A percentile compares a stretch with the other conserved stretches of the same genome.
Evolutionary conservation across 2,888 invertebrate species (phyloP).

Genomic region (Polymixis flavicincta): DNA sequence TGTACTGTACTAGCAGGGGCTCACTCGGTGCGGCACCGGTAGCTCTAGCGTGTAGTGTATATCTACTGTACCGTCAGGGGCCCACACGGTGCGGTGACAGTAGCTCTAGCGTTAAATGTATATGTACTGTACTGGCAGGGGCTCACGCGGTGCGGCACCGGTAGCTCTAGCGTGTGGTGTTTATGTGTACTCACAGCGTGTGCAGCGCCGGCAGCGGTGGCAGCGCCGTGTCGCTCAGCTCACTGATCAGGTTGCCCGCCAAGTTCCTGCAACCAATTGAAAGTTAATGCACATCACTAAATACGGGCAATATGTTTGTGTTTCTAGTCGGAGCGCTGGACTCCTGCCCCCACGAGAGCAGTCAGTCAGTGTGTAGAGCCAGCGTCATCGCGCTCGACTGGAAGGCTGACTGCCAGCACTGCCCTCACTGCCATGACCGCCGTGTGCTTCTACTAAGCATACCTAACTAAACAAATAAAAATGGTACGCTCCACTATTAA

Average conservation of each 20-base stretch:
- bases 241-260: conserved; percentile 93
- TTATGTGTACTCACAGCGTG: conserved; percentile 93
- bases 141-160: not conserved
- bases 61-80: not conserved
- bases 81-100: not conserved
- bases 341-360: not conserved
- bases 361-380: not conserved
- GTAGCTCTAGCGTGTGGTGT: not conserved
- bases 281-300: not conserved
- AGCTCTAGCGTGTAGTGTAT: not conserved
- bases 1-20: too few species aligned
- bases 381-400: not conserved
- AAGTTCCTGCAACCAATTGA: conserved; percentile 91
- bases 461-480: not conserved
- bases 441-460: not conserved
- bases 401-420: not conserved
- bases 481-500: not conserved
- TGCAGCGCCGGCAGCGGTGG: conserved; percentile 93
- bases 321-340: not conserved
- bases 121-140: not conserved
- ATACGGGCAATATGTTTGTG: not conserved
- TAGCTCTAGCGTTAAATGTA: not conserved
- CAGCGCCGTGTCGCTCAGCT: conserved; percentile 93
- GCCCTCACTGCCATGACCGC: not conserved
- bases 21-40: too few species aligned